Conservation (phyloP, 2,113 vertebrate species). For the Upupa epops region DNA sequence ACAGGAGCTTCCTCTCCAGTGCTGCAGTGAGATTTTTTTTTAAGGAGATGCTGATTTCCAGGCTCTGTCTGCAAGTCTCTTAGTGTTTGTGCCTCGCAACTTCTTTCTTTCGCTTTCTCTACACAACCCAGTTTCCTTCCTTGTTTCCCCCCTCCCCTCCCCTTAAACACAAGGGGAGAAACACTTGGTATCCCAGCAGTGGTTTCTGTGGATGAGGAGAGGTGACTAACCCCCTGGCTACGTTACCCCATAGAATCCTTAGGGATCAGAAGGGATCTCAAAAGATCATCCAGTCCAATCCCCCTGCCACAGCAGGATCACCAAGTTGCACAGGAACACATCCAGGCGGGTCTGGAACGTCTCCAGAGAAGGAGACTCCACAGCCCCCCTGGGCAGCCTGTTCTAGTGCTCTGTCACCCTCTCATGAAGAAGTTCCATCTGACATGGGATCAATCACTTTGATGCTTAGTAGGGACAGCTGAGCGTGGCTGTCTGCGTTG, state of each 20-base stretch:
- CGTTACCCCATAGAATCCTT: slow-evolving; percentile 15
- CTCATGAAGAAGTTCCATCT: too few relatives aligned
- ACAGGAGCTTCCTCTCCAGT: slow-evolving; percentile 45
- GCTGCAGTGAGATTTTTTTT: slow-evolving; percentile 43
- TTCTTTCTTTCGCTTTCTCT: background rate
- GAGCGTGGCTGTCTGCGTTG: background rate
- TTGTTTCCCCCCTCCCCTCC: fast-evolving
- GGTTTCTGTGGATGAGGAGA: slow-evolving; percentile 13
- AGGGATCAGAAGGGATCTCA: too few relatives aligned
- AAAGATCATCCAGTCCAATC: too few relatives aligned
- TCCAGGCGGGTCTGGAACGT: too few relatives aligned
- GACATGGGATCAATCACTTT: slow-evolving; percentile 23
- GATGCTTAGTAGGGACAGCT: background rate
- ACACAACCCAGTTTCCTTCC: background rate
- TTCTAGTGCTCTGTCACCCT: too few relatives aligned
- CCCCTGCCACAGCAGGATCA: too few relatives aligned
- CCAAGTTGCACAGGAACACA: too few relatives aligned
- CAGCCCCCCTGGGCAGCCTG: too few relatives aligned
- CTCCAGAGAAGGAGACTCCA: too few relatives aligned
- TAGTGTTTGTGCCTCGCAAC: background rate
- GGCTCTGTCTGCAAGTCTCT: background rate
- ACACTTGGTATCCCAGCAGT: slow-evolving; percentile 22
- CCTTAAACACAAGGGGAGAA: background rate
- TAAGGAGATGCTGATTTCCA: slow-evolving; percentile 10
- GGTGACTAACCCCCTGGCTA: slow-evolving; percentile 4